Base-by-base conservation (phyloP, 1,140 invertebrate genomes). In the Tetramorium simillimum region DNA sequence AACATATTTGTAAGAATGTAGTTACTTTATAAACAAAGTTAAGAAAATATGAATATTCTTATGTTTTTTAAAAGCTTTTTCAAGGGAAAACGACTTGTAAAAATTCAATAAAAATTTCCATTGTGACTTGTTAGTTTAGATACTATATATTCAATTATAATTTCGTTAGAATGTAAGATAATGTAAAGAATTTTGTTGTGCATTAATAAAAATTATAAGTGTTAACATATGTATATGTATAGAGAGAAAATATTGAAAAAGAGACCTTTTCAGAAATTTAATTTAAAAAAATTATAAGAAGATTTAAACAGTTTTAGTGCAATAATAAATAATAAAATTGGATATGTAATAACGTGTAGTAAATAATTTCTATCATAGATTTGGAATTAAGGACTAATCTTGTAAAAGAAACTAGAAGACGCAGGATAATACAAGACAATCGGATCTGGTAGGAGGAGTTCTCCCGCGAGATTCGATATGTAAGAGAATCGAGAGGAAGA, bases 401-500 rank as follows among this genome's bases (percentile, higher is more conserved):
- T 40, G 3, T 76, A 24, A 24, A 63, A 78, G 24, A 63, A 33
- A 63, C 40, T 9, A 9, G 49, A 28, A n/a, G 33, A 37, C 14
- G 14, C 2, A 21, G 33, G n/a, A 69, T 69, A 69, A 4, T 40
- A 1, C 46, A n/a, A 69, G n/a, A 40, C 28, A 37, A 78, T 78
- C 5, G 24, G 3, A 65, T 33, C 5, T 24, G n/a, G 33, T 58
- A 24, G 51, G 43, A 49, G 33, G 28, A 37, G 37, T 85, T 21
- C 37, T 49, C 12, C 43, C 60, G 56, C 40, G 53, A 82, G 43
- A 85, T 78, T n/a, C 63, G 37, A 46, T 90, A 73, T n/a, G 7
- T 49, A 46, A 65, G 88, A 90, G 88, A 75, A 72, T 85, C 33
- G 53, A 67, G 70, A 60, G 21, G 88, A 91, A 93, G 89, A 92